phyloP scores from a whole-genome alignment of 2,113 vertebrate genomes.

The Mola mola region DNA sequence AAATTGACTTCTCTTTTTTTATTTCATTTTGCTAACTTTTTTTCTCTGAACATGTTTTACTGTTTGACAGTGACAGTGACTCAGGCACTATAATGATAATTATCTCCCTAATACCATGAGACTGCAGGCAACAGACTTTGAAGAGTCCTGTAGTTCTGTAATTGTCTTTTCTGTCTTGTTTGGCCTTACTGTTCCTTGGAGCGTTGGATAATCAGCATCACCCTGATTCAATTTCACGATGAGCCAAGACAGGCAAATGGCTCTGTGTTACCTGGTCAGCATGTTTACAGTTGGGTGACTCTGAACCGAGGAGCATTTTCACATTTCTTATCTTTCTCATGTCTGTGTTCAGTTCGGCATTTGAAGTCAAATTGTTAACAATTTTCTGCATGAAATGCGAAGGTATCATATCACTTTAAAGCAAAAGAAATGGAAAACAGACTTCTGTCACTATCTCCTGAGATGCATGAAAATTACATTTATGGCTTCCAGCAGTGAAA shows the following conservation, averaged over 20 bases:
- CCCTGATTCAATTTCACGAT: slow-evolving; percentile 28
- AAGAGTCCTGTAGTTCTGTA: slow-evolving; percentile 24
- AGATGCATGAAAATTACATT: too few relatives aligned
- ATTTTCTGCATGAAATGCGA: slow-evolving; percentile 6
- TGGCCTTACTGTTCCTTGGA: slow-evolving; percentile 30
- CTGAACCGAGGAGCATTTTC: neutral
- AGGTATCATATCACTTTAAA: too few relatives aligned
- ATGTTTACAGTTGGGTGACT: slow-evolving; percentile 1
- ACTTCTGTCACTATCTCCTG: too few relatives aligned
- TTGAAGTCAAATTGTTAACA: neutral
- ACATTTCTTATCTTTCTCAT: neutral
- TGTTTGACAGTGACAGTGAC: slow-evolving; percentile 27
- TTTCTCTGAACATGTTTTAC: neutral
- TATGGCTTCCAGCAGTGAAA: too few relatives aligned
- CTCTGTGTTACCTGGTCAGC: slow-evolving; percentile 20
- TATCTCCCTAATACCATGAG: slow-evolving; percentile 16
- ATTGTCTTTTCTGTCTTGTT: slow-evolving; percentile 44
- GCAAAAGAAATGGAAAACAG: too few relatives aligned
- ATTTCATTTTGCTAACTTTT: neutral
- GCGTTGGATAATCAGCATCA: slow-evolving; percentile 31
- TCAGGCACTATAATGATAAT: slow-evolving; percentile 35
- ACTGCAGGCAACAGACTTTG: slow-evolving; percentile 25
- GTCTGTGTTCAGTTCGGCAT: neutral
- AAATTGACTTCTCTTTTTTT: neutral
- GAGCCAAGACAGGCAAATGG: slow-evolving; percentile 8